Base-by-base conservation (phyloP, 2,888 invertebrate genomes). In the Oligia fasciuncula region DNA sequence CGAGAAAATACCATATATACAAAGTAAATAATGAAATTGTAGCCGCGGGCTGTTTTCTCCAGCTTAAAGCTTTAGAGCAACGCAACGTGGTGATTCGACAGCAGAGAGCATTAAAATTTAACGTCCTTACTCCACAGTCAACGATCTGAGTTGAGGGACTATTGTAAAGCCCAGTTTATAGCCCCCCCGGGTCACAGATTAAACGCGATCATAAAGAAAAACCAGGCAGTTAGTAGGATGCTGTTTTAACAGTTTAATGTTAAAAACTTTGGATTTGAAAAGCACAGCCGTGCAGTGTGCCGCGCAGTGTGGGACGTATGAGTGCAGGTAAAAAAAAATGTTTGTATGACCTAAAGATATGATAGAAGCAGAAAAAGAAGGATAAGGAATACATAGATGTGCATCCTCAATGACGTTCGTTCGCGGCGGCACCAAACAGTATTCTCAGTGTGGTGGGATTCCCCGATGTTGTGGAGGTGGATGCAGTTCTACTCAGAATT, bases 71-170 rank as follows among this genome's bases (percentile, higher is more conserved):
- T 84, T 79, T 71, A 75, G 51, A 73, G 63, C 69, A 35, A 79
- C 79, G 63, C 69, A 35, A 79, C 79, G 79, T 78, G 85, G 76
- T 69, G 73, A 69, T 84, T 79, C 77, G 76, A 73, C 71, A 73
- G 67, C 72, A 69, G 73, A 43, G 79, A 70, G 78, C 80, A 84
- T 87, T 87, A 86, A 81, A 82, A 75, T 87, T 86, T 78, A 79
- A 84, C 63, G 60, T 43, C 69, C 54, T 66, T 46, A 9, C 68
- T 80, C 43, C 49, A 77, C 23, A 71, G 49, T 66, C 65, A 80
- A 86, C 76, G 70, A 71, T 73, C 73, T 57, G 8, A 54, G 73
- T 80, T 71, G 49, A 68, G 76, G 51, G 62, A 87, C 74, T 60
- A 77, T 70, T 81, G 54, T 84, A 60, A 80, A 82, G 60, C 85